Evolutionary conservation across 30 jellyfish, hydroid and myxozoan species (phyloP), one percentile per base, ranked within the genome.

Genomic region (Turritopsis rubra): DNA sequence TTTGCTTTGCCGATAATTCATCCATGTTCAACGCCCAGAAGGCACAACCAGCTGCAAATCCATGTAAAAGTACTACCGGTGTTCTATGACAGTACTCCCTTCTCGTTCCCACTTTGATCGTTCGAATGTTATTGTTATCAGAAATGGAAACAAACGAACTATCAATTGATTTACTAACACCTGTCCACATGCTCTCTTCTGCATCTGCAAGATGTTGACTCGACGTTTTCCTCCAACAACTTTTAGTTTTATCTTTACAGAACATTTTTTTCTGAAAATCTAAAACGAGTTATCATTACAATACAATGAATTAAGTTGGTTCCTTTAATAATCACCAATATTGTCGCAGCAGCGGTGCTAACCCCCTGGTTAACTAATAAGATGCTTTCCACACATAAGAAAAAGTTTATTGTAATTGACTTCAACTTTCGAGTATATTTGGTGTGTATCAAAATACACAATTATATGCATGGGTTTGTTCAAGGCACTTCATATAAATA

Each of bases 11-110:
- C 21, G 95, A 75, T 16, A 93, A 75, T 75, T 79, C 60, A 65
- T 93, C 99, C 75, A 93, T 85, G 75, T 92, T 85, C 0, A 92
- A 91, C 20, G 96, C 76, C 99, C 99, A 93, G 75, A 81, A 90
- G 22, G 93, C 99, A 53, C 85, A 85, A 29, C 99, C 99, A 31
- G 96, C 95, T 70, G 96, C 86, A 68, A 93, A 84, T n/a, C 99
- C 99, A 80, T 93, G 99, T 25, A 93, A 30, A 21, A 93, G 70
- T 16, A 93, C 91, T 29, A 93, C 54, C 1, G 96, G 89, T 21
- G 96, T 87, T n/a, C 76, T 54, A 21, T 66, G 52, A 18, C 85
- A 53, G 74, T 73, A 71, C 17, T 52, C 88, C 52, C 78, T 77
- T 17, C 85, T 73, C 29, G 81, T 79, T 8, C 95, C 95, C 54